phyloP scores from a whole-genome alignment of 1,140 invertebrate species.

The Elymnias hypermnestra region DNA sequence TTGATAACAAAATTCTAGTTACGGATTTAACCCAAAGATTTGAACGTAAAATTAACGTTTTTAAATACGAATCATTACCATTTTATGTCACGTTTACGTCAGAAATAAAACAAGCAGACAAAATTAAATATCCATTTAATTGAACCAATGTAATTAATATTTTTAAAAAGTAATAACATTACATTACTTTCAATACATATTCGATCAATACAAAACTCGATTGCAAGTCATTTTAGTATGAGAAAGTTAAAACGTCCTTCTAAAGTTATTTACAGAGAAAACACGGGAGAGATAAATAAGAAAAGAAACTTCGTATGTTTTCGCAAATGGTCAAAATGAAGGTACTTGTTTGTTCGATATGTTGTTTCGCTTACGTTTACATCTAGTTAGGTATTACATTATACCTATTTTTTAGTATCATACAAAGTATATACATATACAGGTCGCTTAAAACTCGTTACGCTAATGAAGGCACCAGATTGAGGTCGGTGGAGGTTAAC shows the following conservation, averaged over 20 bases:
- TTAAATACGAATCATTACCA: too few relatives aligned
- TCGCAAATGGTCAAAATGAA: conserved; percentile 41
- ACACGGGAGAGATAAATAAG: conserved; percentile 48
- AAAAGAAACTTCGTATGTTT: conserved; percentile 29
- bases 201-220: conserved; percentile 38
- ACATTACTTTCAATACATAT: conserved; percentile 27
- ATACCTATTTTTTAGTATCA: conserved; percentile 43
- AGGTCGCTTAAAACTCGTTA: conserved; percentile 52
- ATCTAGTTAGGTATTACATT: conserved; percentile 42
- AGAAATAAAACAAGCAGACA: conserved; percentile 11
- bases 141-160: conserved; percentile 46
- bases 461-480: conserved; percentile 69
- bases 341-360: conserved; percentile 67
- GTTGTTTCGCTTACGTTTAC: conserved; percentile 45
- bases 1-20: too few relatives aligned
- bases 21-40: too few relatives aligned
- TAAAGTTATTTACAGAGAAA: conserved; percentile 29
- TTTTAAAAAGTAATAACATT: conserved; percentile 42
- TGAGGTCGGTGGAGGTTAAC: conserved; percentile 71
- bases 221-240: conserved; percentile 32
- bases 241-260: conserved; percentile 7
- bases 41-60: too few relatives aligned
- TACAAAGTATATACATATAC: conserved; percentile 70
- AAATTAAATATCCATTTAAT: conserved; percentile 59
- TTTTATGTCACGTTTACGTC: too few relatives aligned